A percentile compares a stretch with the other conserved stretches of the same genome.
Evolutionary conservation across 1,140 invertebrate species (phyloP).

Genomic region (Penaeus vannamei): DNA sequence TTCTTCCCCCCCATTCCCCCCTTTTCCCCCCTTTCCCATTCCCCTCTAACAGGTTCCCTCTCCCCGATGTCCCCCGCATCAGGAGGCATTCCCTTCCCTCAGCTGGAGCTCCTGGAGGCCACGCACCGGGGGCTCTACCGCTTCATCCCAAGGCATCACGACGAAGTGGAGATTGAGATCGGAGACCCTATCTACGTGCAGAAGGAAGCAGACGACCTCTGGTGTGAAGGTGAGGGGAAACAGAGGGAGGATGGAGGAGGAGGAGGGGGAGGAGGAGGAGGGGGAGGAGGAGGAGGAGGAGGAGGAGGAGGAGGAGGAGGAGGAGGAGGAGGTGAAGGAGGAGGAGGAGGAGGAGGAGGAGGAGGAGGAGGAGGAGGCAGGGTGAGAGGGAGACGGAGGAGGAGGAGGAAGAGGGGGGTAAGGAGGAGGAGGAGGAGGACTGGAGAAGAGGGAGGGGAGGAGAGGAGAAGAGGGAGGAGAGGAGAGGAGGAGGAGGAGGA

Average conservation of each 20-base stretch:
- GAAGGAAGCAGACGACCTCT: conserved; percentile 95
- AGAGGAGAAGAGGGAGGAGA: no score
- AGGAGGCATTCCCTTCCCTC: conserved; percentile 77
- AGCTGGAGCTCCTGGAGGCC: conserved; percentile 90
- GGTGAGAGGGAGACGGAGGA: no score
- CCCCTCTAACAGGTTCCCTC: conserved; percentile 68
- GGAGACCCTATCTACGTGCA: conserved; percentile 98
- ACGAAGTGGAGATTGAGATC: conserved; percentile 96
- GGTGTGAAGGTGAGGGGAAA: conserved; percentile 86
- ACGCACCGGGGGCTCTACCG: conserved; percentile 96
- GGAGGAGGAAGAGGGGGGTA: no score
- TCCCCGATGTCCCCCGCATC: conserved; percentile 69
- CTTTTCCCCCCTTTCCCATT: not conserved
- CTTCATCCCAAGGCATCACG: conserved; percentile 93
- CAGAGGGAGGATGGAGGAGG: not conserved
- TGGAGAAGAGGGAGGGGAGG: no score
- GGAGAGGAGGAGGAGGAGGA: no score
- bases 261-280: not conserved
- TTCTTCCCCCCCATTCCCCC: not conserved
- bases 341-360: no score
- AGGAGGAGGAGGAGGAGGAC: no score
- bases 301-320: no score
- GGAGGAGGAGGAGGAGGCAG: no score
- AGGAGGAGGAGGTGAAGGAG: no score
- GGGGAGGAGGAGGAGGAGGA: no score